Base-by-base conservation (phyloP, 2,113 vertebrate genomes). In the Oceanites oceanicus region DNA sequence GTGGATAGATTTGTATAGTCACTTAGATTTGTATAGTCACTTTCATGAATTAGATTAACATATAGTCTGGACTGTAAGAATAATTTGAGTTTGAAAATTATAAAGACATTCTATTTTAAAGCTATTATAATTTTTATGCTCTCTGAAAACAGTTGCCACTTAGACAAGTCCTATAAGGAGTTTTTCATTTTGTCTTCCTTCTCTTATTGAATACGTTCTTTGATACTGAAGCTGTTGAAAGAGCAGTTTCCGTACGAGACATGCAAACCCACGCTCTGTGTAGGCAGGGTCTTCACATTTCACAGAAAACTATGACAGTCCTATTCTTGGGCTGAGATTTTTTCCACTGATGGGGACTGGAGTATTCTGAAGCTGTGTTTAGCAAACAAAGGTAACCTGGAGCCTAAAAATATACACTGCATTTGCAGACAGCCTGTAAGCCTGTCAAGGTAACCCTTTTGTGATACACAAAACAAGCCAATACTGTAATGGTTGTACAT, bases 281-380 rank as follows among this genome's bases (percentile, higher is more conserved):
- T 78, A 82, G 93, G 77, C 93, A 93, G 87, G 74, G 90, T 93
- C 96, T 96, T 97, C 85, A 38, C 74, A 67, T 92, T 93, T 96
- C 96, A 92, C 67, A 86, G 92, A 96, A 96, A 96, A 95, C 36
- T 15, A 47, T 87, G 94, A 34, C 88, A 93, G 92, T 86, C 94
- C 94, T 95, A 94, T 96, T 96, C 94, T 93, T 88, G 93, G 92
- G 79, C 72, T 88, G 90, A 92, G 78, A 96, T 92, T 96, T 96
- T 96, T 96, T 96, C 92, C 96, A 80, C 86, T 90, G 90, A 22
- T 94, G 78, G 50, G 38, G 42, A 80, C 88, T 79, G 73, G 50
- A 30, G 71, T 82, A 74, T 90, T 93, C 68, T 77, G 71, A 96
- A 83, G 45, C 86, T 74, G 53, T 90, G 71, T 93, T 94, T 88